Conservation (phyloP, 2,797 vertebrate genomes). For the Phaenicophaeus curvirostris region DNA sequence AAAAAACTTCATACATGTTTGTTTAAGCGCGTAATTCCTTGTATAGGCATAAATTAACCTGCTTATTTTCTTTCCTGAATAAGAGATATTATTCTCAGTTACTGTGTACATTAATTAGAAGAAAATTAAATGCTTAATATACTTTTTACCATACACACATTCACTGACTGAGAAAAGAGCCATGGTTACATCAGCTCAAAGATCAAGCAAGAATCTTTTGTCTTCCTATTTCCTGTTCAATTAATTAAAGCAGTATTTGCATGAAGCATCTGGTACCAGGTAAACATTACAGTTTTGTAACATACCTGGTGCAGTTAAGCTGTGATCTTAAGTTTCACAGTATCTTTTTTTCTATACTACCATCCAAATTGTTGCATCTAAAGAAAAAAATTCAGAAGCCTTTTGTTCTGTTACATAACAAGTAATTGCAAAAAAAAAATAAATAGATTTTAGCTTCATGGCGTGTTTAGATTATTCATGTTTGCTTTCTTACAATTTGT, state of each 20-base stretch:
- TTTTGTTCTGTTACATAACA: not conserved
- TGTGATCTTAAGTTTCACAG: not conserved
- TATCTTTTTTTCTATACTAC: not conserved
- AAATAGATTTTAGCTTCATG: not conserved
- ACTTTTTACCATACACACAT: rapidly evolving
- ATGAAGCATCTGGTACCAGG: not conserved
- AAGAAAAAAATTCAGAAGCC: not conserved
- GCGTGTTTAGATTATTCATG: not conserved
- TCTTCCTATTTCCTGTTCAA: not conserved
- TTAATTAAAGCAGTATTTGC: not conserved
- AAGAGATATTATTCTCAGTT: not conserved
- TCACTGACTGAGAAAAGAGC: not conserved
- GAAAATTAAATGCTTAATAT: not conserved
- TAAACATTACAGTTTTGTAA: not conserved
- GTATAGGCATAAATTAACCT: not conserved
- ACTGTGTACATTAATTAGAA: not conserved
- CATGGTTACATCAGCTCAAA: not conserved
- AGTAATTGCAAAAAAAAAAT: not conserved
- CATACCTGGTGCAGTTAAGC: not conserved
- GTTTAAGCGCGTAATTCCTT: not conserved
- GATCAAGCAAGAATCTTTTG: not conserved
- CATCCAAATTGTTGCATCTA: not conserved
- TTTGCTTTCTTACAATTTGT: not conserved
- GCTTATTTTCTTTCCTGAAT: not conserved
- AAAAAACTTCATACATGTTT: not conserved